Evolutionary conservation across 2,888 invertebrate species (phyloP).

Genomic region (Noctua fimbriata): DNA sequence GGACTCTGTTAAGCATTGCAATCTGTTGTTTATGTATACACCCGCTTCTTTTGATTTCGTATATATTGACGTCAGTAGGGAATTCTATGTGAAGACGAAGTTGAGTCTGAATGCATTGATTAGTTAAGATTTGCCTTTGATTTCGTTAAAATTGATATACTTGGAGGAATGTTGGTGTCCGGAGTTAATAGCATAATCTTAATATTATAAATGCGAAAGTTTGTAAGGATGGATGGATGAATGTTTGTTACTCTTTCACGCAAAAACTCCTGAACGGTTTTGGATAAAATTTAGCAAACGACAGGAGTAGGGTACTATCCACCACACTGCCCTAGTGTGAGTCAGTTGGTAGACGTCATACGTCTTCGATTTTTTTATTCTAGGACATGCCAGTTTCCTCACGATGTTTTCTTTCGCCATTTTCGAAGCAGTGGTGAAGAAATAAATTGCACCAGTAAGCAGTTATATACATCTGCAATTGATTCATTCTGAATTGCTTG

Average conservation of each 20-base stretch:
- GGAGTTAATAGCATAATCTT: neutral
- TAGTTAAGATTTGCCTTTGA: neutral
- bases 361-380: neutral
- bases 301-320: neutral
- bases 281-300: too few species aligned
- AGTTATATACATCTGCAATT: neutral
- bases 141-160: neutral
- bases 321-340: neutral
- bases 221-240: too few species aligned
- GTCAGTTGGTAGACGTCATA: too few species aligned
- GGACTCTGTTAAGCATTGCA: slow-evolving; percentile 74
- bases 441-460: neutral
- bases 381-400: neutral
- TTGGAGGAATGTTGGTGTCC: neutral
- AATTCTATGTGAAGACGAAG: neutral
- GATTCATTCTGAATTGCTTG: neutral
- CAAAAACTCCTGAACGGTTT: too few species aligned
- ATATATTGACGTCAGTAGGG: slow-evolving; percentile 31
- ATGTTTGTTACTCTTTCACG: too few species aligned
- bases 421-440: neutral
- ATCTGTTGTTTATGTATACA: slow-evolving; percentile 66
- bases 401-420: neutral
- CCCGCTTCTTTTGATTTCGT: slow-evolving; percentile 49
- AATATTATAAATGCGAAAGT: too few species aligned
- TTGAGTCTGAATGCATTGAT: neutral